A percentile compares a stretch with the other conserved stretches of the same genome.
These are phyloP conservation scores for Pachypsylla venusta DNA, from an alignment of 1,140 invertebrate species.

Conservation along the genomic window DNA sequence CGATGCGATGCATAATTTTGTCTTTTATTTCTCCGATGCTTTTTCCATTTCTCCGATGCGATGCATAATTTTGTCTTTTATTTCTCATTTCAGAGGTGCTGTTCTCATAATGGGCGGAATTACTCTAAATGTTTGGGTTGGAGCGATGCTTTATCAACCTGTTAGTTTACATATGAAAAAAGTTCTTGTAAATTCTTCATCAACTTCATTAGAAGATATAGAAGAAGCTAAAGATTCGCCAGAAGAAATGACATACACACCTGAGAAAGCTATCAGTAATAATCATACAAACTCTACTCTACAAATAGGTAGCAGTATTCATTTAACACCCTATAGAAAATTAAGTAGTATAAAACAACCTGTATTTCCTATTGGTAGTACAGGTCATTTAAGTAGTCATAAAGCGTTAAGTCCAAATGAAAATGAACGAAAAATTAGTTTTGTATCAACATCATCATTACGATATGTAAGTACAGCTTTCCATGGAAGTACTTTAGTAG, in stretches of 20 bases:
- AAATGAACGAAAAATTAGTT: slow-evolving; percentile 17
- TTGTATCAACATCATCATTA: slow-evolving; percentile 50
- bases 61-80: background rate
- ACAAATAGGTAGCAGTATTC: slow-evolving; percentile 34
- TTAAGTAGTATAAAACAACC: slow-evolving; percentile 22
- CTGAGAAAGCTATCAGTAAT: background rate
- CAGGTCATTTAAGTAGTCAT: slow-evolving; percentile 16
- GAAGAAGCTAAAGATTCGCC: slow-evolving; percentile 35
- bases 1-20: background rate
- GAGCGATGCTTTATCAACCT: slow-evolving; percentile 66
- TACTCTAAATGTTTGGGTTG: slow-evolving; percentile 66
- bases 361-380: slow-evolving; percentile 18
- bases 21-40: background rate
- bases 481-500: slow-evolving; percentile 62
- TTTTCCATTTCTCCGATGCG: background rate
- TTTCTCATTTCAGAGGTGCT: slow-evolving; percentile 40
- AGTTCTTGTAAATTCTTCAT: slow-evolving; percentile 29
- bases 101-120: slow-evolving; percentile 68
- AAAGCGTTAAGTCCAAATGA: slow-evolving; percentile 1
- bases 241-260: slow-evolving; percentile 23
- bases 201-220: slow-evolving; percentile 28
- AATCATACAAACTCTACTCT: background rate
- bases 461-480: slow-evolving; percentile 68
- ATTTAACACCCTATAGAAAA: slow-evolving; percentile 42
- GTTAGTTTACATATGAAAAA: slow-evolving; percentile 61